Conservation (phyloP, 2,797 vertebrate genomes). For the Chaunax sp. region DNA sequence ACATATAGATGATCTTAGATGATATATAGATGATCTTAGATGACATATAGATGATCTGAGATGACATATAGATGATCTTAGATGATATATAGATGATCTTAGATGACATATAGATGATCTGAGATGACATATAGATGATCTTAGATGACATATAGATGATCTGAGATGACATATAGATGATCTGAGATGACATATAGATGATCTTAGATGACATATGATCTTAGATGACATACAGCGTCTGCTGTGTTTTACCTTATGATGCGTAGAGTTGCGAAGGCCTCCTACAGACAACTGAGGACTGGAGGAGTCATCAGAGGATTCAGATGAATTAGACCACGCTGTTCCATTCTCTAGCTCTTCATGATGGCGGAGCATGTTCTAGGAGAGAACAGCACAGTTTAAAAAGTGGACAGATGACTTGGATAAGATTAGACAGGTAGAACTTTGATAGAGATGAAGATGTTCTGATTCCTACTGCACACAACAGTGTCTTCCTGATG, state of each 20-base stretch:
- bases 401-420: neutral
- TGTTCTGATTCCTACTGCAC: neutral
- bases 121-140: too few relatives aligned
- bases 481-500: neutral
- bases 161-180: too few relatives aligned
- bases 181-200: too few relatives aligned
- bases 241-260: slow-evolving; percentile 48
- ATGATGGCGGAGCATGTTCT: slow-evolving; percentile 93
- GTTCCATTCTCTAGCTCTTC: slow-evolving; percentile 93
- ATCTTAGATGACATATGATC: too few relatives aligned
- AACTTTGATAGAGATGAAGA: neutral
- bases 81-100: too few relatives aligned
- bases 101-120: too few relatives aligned
- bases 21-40: too few relatives aligned
- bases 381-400: slow-evolving; percentile 13
- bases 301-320: slow-evolving; percentile 95
- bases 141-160: too few relatives aligned
- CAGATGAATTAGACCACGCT: slow-evolving; percentile 94
- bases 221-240: too few relatives aligned
- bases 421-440: neutral
- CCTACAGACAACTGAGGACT: slow-evolving; percentile 90
- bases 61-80: too few relatives aligned
- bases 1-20: too few relatives aligned
- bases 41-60: too few relatives aligned
- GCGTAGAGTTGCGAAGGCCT: slow-evolving; percentile 70